Base-by-base conservation (phyloP, 2,113 vertebrate species). In the Spea bombifrons region DNA sequence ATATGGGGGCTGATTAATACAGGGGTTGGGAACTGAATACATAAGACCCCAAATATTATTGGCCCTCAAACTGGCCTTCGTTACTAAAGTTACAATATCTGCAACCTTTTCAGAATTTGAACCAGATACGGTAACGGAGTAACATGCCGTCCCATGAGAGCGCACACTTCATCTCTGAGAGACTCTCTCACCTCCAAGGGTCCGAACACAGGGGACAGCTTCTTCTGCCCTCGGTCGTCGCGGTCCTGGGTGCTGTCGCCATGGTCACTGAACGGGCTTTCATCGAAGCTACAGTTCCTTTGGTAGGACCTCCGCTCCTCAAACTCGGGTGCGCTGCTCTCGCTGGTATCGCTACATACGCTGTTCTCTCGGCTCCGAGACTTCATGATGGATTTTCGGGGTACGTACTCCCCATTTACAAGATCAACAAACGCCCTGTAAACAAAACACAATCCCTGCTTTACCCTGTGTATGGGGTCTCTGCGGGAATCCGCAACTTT, bases 341-440 rank as follows among this genome's bases (percentile, higher is more conserved):
- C 92, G 17, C 92, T 93, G 75, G 92, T 97, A 86, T 99, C 95
- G 15, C 96, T 99, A 85, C 97, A 99, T 67, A 99, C 94, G 55
- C 97, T 99, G 89, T 98, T 95, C 89, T 99, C 97, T n/a, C 97
- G 90, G 89, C 97, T 99, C 8, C 97, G 94, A 1, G 95, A 99
- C 90, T 99, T 99, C 70, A 99, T 85, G 85, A 99, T 99, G 75
- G 97, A 99, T 90, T 99, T 99, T 71, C 96, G 92, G 77, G 93
- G 93, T 73, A 94, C 81, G 68, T 91, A 96, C 65, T 97, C 97
- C 50, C 97, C 97, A 76, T 98, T 97, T 85, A 95, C 96, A 82
- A 98, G 89, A 46, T 99, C 97, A 84, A 98, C 97, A 86, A 99
- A 99, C 84, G 95, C 88, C 91, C 97, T 99, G 61, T 5, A 81